Conservation (phyloP, 2,888 invertebrate genomes). For the Allophyes oxyacanthae region DNA sequence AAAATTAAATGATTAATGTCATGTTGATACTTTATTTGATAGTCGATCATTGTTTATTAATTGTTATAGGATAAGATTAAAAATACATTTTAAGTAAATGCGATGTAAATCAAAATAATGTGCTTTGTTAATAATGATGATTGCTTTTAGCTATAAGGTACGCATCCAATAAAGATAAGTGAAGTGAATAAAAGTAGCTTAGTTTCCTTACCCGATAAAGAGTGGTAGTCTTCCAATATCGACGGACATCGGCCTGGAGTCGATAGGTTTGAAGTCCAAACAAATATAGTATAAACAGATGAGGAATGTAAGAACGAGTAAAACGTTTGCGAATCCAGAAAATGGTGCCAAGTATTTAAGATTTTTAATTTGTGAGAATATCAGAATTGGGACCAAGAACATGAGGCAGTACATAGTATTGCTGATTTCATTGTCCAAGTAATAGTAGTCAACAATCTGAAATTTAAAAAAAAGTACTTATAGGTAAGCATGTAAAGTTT, state of each 20-base stretch:
- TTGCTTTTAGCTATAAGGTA: too few relatives aligned
- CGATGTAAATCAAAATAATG: too few relatives aligned
- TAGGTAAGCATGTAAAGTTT: too few relatives aligned
- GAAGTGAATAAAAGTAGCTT: not conserved
- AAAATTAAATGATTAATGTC: too few relatives aligned
- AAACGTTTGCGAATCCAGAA: conserved; percentile 95
- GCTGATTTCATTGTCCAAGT: conserved; percentile 60
- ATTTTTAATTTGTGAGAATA: conserved; percentile 91
- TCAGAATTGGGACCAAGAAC: conserved; percentile 77
- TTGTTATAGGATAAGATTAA: too few relatives aligned
- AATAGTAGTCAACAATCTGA: conserved; percentile 78
- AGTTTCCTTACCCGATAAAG: conserved; percentile 92
- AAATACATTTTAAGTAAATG: too few relatives aligned
- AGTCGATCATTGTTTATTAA: too few relatives aligned
- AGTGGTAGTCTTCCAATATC: conserved; percentile 92
- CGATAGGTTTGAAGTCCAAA: conserved; percentile 80
- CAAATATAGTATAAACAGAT: conserved; percentile 96
- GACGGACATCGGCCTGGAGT: conserved; percentile 88
- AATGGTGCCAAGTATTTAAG: conserved; percentile 96
- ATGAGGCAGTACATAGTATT: conserved; percentile 78
- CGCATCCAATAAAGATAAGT: not conserved
- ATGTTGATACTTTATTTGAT: too few relatives aligned
- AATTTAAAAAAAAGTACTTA: conserved; percentile 39
- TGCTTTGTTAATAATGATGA: too few relatives aligned
- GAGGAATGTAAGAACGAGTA: conserved; percentile 93